Evolutionary conservation across 2,113 vertebrate genomes (phyloP).

Genomic region (Cavia aperea): DNA sequence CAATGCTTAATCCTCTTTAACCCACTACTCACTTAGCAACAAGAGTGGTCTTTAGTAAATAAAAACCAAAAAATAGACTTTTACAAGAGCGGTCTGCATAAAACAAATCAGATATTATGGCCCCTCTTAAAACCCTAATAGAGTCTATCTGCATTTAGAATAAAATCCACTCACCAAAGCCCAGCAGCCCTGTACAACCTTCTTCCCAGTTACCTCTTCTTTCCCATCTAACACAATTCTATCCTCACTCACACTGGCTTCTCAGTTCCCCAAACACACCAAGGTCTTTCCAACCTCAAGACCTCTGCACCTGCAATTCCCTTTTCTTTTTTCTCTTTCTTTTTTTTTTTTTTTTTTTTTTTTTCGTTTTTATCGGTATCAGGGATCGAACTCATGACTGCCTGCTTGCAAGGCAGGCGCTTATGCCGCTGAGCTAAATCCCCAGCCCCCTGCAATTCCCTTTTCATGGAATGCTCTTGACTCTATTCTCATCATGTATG

Average conservation of each 20-base stretch:
- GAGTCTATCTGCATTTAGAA: neutral
- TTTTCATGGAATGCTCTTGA: neutral
- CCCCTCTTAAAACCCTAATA: neutral
- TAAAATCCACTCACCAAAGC: neutral
- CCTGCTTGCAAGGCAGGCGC: too few relatives aligned
- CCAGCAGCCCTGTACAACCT: neutral
- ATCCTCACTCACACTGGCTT: neutral
- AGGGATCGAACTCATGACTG: too few relatives aligned
- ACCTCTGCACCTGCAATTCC: neutral
- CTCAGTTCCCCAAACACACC: neutral
- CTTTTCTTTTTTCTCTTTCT: neutral
- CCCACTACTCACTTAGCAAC: neutral
- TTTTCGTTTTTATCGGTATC: too few relatives aligned
- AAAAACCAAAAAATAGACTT: neutral
- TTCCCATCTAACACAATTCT: neutral
- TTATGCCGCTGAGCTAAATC: too few relatives aligned
- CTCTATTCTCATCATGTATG: neutral
- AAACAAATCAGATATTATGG: neutral
- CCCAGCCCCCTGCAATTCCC: neutral
- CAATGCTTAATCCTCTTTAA: neutral
- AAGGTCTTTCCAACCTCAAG: neutral
- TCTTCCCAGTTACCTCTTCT: neutral
- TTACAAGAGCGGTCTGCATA: neutral
- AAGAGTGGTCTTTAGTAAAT: neutral
- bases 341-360: too few relatives aligned